Evolutionary conservation across 2,888 invertebrate species (phyloP).

Genomic region (Papilio protenor): DNA sequence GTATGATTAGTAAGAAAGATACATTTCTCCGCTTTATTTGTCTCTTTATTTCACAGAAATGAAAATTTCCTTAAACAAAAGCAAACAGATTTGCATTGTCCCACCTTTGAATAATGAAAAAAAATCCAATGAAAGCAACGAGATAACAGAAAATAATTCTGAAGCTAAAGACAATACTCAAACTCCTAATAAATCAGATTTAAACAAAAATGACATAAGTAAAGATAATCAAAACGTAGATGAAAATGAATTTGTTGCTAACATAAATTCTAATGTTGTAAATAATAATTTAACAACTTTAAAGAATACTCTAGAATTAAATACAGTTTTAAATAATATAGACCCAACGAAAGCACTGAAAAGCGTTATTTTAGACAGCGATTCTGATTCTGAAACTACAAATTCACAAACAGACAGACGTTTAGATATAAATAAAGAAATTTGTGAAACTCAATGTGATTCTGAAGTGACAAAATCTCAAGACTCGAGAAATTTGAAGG

Average conservation of each 20-base stretch:
- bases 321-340: neutral
- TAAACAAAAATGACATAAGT: neutral
- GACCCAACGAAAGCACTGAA: neutral
- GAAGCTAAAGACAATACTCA: neutral
- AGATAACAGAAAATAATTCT: neutral
- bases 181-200: neutral
- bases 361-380: neutral
- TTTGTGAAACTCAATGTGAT: no score
- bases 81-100: neutral
- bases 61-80: neutral
- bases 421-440: neutral
- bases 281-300: neutral
- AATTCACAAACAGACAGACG: neutral
- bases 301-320: neutral
- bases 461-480: no score
- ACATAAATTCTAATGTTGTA: neutral
- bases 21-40: no score
- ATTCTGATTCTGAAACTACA: neutral
- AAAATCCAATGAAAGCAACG: no score
- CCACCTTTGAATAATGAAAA: neutral
- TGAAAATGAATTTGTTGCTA: neutral
- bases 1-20: no score
- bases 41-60: neutral
- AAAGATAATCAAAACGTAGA: neutral
- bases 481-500: no score